Evolutionary conservation across 1,140 invertebrate genomes (phyloP), one percentile per base, ranked within the genome.

Genomic region (Acromyrmex charruanus): DNA sequence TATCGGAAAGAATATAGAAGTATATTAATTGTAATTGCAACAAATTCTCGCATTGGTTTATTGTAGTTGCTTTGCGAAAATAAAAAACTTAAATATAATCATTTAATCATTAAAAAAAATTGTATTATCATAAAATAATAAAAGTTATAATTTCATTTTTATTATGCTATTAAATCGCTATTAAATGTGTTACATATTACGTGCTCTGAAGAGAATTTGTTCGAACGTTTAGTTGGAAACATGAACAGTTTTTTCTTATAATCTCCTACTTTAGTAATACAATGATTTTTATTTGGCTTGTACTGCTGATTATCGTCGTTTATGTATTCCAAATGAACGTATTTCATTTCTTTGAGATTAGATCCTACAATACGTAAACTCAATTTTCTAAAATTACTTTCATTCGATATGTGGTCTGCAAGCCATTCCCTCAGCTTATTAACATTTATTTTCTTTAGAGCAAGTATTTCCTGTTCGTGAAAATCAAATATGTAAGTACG

Each of bases 401-500:
- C 96, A 18, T 95, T 95, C 0, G 93, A 74, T 58, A 96, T 96
- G 89, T 97, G 96, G 3, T 96, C 93, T 0, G 96, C 91, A 5
- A 97, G 96, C 96, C 97, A 98, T 4, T 95, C 93, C 74, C 94
- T 95, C 4, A 98, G 92, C 61, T 97, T 96, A 0, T 95, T 86
- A 31, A 97, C 91, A 0, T 58, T 93, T 3, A 96, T 87, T 7
- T 87, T 49, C 25, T 95, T 87, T 28, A 96, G 95, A 4, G 89
- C 92, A 9, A 91, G 88, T 39, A 97, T 95, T 95, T 97, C 97
- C 68, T 94, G 94, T 74, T 96, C 95, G 2, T 96, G 87, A 88
- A 97, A 96, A 92, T 98, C 97, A 91, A 98, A 98, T 66, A 97
- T 94, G 77, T 97, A 98, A 31, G 97, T 96, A 31, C 95, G 94